Conservation (phyloP, 2,888 invertebrate genomes). For the Steromphala cineraria region DNA sequence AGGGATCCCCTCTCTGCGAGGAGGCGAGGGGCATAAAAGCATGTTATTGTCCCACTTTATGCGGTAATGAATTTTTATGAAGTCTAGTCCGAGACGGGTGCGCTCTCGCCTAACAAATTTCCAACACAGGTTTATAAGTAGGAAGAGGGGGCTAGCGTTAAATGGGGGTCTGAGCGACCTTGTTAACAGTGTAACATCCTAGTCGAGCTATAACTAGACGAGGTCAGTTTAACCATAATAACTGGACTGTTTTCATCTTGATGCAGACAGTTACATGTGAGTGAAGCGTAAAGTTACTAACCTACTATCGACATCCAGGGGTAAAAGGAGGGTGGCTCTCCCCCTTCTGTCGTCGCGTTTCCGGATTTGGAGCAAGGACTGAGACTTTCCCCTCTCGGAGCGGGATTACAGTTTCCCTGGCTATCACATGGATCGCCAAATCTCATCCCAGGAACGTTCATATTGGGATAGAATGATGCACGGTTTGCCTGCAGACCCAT, state of each 20-base stretch:
- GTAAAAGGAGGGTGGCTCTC: slow-evolving; percentile 64
- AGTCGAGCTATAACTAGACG: background rate
- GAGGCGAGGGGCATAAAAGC: slow-evolving; percentile 5
- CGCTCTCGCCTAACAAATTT: background rate
- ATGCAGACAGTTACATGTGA: slow-evolving; percentile 14
- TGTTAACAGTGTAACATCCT: background rate
- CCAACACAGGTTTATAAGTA: background rate
- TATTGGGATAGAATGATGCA: slow-evolving; percentile 67
- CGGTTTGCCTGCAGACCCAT: slow-evolving; percentile 65
- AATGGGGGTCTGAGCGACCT: background rate
- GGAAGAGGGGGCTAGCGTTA: background rate
- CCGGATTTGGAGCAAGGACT: slow-evolving; percentile 63
- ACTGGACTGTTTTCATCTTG: slow-evolving; percentile 23
- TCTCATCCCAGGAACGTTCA: slow-evolving; percentile 65
- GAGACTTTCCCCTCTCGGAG: slow-evolving; percentile 52
- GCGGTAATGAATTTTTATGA: slow-evolving; percentile 34
- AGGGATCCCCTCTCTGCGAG: background rate
- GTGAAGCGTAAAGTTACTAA: slow-evolving; percentile 44
- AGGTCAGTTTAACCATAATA: slow-evolving; percentile 7
- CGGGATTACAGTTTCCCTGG: slow-evolving; percentile 52
- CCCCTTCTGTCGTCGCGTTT: slow-evolving; percentile 48
- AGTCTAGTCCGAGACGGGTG: slow-evolving; percentile 1
- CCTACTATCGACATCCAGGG: slow-evolving; percentile 73
- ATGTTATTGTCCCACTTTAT: slow-evolving; percentile 25
- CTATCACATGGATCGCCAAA: slow-evolving; percentile 54